Base-by-base conservation (phyloP, 2,888 invertebrate species). In the Clitarchus hookeri region DNA sequence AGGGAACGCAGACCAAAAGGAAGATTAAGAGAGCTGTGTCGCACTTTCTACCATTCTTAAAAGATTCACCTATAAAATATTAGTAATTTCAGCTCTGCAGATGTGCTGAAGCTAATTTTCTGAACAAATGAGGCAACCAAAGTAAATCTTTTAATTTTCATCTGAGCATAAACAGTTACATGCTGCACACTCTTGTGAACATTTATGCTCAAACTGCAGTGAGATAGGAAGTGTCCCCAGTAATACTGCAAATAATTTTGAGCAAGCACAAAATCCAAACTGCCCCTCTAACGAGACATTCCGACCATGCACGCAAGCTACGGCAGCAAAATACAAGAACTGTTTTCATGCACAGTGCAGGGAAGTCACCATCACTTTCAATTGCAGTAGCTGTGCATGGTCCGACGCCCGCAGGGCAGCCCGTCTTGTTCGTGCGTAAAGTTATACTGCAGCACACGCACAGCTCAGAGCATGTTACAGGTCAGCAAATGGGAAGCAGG, bases 401-500 rank as follows among this genome's bases (percentile, higher is more conserved):
- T 65, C 65, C 13, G 65, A 65, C 65, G 65, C 65, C 65, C 65
- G n/a, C 8, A 65, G 65, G 65, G n/a, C 65, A 65, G 65, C n/a
- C 65, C 65, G 65, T 65, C 65, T 65, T 65, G 65, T 65, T 65
- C 65, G 16, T 65, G 65, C 65, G 65, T n/a, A 65, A 65, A 65
- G 65, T 65, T 65, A 65, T n/a, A n/a, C 65, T 65, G 65, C 65
- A 65, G 65, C 65, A 65, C 65, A 65, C 65, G 65, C 65, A 65
- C 65, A 83, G 48, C 44, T 48, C 48, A 36, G 48, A 82, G 82
- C 44, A 83, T 53, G 78, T 79, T 44, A n/a, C 25, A 77, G 86
- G 54, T n/a, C 54, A 44, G 85, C 83, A 65, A 65, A 85, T 65
- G 86, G 84, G 79, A 65, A 53, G 82, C 79, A 26, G 44, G 78